Evolutionary conservation across 1,140 invertebrate genomes (phyloP).

Genomic region (Aphidius gifuensis): DNA sequence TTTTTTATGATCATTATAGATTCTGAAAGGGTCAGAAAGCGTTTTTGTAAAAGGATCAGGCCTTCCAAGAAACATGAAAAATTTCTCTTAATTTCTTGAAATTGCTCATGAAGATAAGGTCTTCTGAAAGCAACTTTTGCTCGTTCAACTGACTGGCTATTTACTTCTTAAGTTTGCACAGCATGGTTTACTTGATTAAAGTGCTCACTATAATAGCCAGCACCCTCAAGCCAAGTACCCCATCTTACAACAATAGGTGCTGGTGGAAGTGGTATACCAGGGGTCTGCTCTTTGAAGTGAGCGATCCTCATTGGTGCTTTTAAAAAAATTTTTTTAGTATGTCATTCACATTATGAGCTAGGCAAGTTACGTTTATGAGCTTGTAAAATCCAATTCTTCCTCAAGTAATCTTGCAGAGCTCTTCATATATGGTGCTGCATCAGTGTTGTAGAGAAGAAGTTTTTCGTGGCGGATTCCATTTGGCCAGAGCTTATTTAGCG

Average conservation of each 20-base stretch:
- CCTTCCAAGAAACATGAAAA: no score
- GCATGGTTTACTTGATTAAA: conserved; percentile 18
- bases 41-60: no score
- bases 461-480: conserved; percentile 18
- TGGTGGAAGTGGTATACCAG: conserved; percentile 41
- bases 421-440: conserved; percentile 38
- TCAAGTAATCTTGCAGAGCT: conserved; percentile 33
- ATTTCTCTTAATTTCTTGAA: no score
- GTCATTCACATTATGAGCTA: conserved; percentile 37
- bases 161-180: no score
- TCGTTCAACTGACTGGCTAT: no score
- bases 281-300: conserved; percentile 36
- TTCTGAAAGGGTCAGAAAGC: no score
- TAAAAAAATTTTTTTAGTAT: conserved; percentile 1
- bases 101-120: no score
- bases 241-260: conserved; percentile 45
- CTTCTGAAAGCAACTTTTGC: no score
- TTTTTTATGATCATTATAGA: no score
- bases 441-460: conserved; percentile 30
- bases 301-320: conserved; percentile 24
- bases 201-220: conserved; percentile 37
- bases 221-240: conserved; percentile 47
- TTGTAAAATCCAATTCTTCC: conserved; percentile 29
- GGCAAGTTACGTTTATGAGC: conserved; percentile 39
- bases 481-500: conserved; percentile 14